These are phyloP conservation scores for Amblyjoppa fuscipennis DNA, from an alignment of 2,888 invertebrate species.

Conservation along the genomic window DNA sequence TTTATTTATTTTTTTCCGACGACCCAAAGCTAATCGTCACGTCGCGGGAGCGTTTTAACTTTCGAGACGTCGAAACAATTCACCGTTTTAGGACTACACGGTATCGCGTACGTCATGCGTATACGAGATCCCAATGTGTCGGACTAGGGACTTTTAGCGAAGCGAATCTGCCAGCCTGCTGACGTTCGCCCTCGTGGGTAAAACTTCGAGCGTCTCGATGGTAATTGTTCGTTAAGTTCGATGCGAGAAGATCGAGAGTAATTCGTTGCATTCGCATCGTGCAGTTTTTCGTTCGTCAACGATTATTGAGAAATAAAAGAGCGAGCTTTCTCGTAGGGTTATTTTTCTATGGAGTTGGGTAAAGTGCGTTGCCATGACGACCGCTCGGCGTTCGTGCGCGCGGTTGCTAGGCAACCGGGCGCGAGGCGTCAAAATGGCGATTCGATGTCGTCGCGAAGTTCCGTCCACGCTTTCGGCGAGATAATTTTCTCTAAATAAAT, in stretches of 20 bases:
- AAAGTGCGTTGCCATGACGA: slow-evolving; percentile 76
- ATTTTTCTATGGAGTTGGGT: slow-evolving; percentile 32
- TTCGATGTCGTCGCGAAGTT: background rate
- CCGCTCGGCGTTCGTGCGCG: slow-evolving; percentile 63
- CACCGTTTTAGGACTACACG: slow-evolving; percentile 76
- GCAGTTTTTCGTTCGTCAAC: background rate
- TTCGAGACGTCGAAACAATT: slow-evolving; percentile 66
- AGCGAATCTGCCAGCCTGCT: background rate
- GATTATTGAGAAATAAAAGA: background rate
- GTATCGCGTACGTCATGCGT: slow-evolving; percentile 78
- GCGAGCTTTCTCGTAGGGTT: background rate
- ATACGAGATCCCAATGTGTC: slow-evolving; percentile 58
- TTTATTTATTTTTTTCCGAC: slow-evolving; percentile 39
- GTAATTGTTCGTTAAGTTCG: background rate
- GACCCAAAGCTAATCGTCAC: background rate
- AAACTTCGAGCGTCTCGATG: background rate
- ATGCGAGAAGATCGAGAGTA: background rate
- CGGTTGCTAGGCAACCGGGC: slow-evolving; percentile 62
- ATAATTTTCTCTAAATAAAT: background rate
- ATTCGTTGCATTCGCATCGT: background rate
- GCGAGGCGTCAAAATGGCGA: slow-evolving; percentile 65
- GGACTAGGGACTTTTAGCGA: slow-evolving; percentile 68
- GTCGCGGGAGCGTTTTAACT: slow-evolving; percentile 34
- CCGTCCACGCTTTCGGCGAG: background rate
- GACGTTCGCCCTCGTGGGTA: background rate